These are phyloP conservation scores for Acrocera orbiculus DNA, from an alignment of 2,888 invertebrate genomes.

Conservation along the genomic window DNA sequence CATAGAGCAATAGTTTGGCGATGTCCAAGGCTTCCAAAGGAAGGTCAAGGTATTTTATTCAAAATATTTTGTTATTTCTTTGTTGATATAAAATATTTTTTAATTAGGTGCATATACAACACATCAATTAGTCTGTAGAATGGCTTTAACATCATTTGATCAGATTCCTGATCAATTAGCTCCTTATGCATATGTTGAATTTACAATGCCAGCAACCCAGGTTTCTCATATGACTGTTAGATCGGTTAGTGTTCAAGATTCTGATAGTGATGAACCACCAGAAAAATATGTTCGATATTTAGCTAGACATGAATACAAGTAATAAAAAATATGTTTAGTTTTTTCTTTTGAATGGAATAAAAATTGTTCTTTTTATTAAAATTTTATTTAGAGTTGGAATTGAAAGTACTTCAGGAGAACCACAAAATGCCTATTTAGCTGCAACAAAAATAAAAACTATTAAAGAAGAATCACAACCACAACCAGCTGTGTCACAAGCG, in stretches of 20 bases:
- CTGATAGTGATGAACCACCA: constrained; percentile 75
- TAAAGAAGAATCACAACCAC: constrained; percentile 25
- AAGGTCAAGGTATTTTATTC: constrained; percentile 80
- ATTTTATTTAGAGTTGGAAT: constrained; percentile 54
- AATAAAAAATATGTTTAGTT: constrained; percentile 5
- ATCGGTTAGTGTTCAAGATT: constrained; percentile 77
- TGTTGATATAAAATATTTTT: neutral
- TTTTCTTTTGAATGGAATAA: neutral
- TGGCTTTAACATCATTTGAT: constrained; percentile 94
- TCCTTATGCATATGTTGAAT: constrained; percentile 79
- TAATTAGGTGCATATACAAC: constrained; percentile 85
- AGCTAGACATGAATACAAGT: constrained; percentile 89
- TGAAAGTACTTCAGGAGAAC: constrained; percentile 64
- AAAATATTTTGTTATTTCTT: no score
- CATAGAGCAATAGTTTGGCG: constrained; percentile 96
- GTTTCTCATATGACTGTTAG: constrained; percentile 89
- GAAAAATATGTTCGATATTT: constrained; percentile 97
- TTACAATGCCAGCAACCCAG: constrained; percentile 96
- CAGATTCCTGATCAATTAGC: constrained; percentile 88
- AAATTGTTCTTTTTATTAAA: neutral
- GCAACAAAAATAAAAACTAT: constrained; percentile 37
- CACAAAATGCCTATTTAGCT: constrained; percentile 47
- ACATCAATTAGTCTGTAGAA: constrained; percentile 83
- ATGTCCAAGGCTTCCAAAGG: constrained; percentile 91
- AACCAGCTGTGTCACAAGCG: constrained; percentile 30